A percentile compares a stretch with the other conserved stretches of the same genome.
phyloP scores from a whole-genome alignment of 1,140 invertebrate species.

The Onthophagus taurus region DNA sequence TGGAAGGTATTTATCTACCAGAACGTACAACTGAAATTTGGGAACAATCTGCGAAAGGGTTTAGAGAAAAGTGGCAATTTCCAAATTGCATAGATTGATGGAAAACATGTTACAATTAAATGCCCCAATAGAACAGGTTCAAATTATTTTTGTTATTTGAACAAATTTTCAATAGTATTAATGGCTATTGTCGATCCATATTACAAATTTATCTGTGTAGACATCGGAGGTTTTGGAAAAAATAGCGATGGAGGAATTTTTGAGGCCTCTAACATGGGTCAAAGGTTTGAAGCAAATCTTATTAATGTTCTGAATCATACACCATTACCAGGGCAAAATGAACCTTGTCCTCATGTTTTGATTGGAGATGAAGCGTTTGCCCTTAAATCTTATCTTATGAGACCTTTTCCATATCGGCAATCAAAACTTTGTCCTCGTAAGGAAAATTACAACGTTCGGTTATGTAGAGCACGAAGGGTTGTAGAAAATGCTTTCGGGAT shows the following conservation, averaged over 20 bases:
- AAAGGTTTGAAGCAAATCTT: neutral
- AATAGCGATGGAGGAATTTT: constrained; percentile 22
- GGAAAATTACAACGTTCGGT: constrained; percentile 35
- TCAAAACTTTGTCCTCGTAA: constrained; percentile 28
- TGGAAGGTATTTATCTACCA: constrained; percentile 17
- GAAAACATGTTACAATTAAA: constrained; percentile 38
- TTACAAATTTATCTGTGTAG: constrained; percentile 37
- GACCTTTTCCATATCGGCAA: constrained; percentile 33
- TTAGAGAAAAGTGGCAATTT: constrained; percentile 32
- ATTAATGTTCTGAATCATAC: neutral
- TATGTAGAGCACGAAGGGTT: constrained; percentile 28
- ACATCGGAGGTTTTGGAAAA: constrained; percentile 35
- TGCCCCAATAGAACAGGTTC: constrained; percentile 32
- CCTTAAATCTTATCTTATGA: constrained; percentile 34
- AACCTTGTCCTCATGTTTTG: no score
- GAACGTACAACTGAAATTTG: constrained; percentile 23
- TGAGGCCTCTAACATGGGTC: neutral
- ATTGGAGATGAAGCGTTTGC: constrained; percentile 40
- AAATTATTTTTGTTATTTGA: constrained; percentile 36
- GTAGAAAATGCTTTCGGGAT: constrained; percentile 38
- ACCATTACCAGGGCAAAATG: no score
- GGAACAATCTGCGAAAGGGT: constrained; percentile 22
- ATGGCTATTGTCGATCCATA: constrained; percentile 36
- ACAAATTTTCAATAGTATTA: constrained; percentile 36
- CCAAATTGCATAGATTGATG: constrained; percentile 37